Percentiles rank a stretch among this genome's conserved stretches.
Conservation (phyloP, 2,113 vertebrate genomes). For the Casuarius casuarius region DNA sequence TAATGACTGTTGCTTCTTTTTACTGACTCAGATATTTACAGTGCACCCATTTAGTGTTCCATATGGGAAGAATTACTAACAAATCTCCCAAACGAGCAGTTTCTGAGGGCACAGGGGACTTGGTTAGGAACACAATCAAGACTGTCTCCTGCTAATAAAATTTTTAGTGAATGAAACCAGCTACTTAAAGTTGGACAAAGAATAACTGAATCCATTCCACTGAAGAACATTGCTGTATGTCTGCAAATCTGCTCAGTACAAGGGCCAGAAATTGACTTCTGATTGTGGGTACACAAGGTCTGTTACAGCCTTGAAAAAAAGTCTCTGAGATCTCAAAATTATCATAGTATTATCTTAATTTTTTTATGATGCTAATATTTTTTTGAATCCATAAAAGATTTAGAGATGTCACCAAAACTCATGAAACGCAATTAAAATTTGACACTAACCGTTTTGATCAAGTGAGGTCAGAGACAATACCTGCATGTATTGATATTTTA, state of each 20-base stretch:
- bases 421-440: slow-evolving; percentile 52
- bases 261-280: background rate
- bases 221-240: background rate
- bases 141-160: background rate
- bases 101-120: too few species aligned
- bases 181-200: background rate
- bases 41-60: too few species aligned
- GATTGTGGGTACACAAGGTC: background rate
- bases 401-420: slow-evolving; percentile 11
- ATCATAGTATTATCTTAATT: background rate
- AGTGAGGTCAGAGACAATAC: slow-evolving; percentile 50
- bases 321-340: background rate
- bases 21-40: too few species aligned
- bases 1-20: too few species aligned
- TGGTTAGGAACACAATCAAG: too few species aligned
- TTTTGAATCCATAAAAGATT: slow-evolving; percentile 23
- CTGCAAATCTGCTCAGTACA: background rate
- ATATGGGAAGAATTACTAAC: too few species aligned
- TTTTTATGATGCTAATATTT: background rate
- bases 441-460: slow-evolving; percentile 41
- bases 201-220: background rate
- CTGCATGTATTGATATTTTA: slow-evolving; percentile 42
- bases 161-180: background rate
- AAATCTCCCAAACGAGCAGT: too few species aligned
- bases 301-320: background rate